Evolutionary conservation across 2,888 invertebrate species (phyloP), one percentile per base, ranked within the genome.

Genomic region (Drosophila meridiana): DNA sequence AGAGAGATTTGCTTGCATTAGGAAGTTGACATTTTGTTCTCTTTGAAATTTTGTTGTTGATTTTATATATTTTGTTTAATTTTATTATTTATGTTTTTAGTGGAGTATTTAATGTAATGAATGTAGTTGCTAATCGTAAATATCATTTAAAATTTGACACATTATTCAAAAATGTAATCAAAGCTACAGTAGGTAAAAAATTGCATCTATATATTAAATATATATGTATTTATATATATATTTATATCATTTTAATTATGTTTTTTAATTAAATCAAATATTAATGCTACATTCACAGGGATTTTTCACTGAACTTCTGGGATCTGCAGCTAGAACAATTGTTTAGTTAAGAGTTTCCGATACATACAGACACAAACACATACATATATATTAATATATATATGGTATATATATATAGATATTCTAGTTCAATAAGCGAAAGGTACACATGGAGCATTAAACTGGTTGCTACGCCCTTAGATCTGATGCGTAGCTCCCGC

Each of bases 391-490:
- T 69, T 64, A 32, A 73, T 71, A 80, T 57, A 71, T 32, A 50
- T n/a, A 32, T 20, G 3, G 20, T 48, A 28, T 48, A 3, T 3
- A 14, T 7, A 48, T 26, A 30, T 14, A 48, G 4, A 34, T 83
- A 80, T 73, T 76, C 79, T 80, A 87, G 74, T 80, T 88, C 74
- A 83, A 83, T 88, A 89, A 82, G 87, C 85, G 84, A 87, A 91
- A 90, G 89, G 89, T 90, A 91, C 89, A 90, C 86, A 89, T 89
- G 91, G 90, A 90, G 91, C 88, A 89, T 90, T 85, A 81, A 89
- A 90, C 69, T 52, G 86, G 73, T 56, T 38, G 76, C 79, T 71
- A 69, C 76, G 69, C 43, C 50, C 28, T 69, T 70, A 61, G 69
- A 38, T 57, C 56, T 73, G 36, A 60, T 47, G 52, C 74, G 75